A percentile compares a stretch with the other conserved stretches of the same genome.
phyloP scores from a whole-genome alignment of 2,113 vertebrate genomes.

The Chaetops frenatus region DNA sequence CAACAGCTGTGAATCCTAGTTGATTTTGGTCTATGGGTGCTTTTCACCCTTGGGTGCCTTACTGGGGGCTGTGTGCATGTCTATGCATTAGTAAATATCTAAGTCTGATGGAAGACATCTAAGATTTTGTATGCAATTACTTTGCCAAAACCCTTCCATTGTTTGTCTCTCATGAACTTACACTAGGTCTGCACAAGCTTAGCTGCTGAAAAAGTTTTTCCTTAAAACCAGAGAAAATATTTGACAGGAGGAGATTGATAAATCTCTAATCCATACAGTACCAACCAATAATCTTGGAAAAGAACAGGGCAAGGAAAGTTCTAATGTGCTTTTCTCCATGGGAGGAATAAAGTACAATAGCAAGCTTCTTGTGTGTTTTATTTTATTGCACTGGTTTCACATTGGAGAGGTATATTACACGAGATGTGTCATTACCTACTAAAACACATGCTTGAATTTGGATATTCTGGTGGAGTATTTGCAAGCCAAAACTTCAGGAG shows the following conservation, averaged over 20 bases:
- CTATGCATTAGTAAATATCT: not conserved
- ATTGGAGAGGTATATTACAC: not conserved
- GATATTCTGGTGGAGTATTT: not conserved
- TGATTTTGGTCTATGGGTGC: not conserved
- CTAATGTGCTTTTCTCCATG: not conserved
- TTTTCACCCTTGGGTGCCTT: not conserved
- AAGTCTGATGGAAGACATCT: not conserved
- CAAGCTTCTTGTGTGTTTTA: not conserved
- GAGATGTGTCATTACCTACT: not conserved
- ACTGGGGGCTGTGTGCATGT: fast-evolving
- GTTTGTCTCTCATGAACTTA: not conserved
- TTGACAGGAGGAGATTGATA: not conserved
- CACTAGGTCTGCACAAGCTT: not conserved
- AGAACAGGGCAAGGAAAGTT: not conserved
- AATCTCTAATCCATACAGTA: not conserved
- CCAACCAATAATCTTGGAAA: not conserved
- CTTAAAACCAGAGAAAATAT: not conserved
- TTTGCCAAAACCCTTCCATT: not conserved
- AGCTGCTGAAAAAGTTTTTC: not conserved
- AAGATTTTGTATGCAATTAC: not conserved
- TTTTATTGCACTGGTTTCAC: not conserved
- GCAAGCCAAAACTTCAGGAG: not conserved
- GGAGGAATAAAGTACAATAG: not conserved
- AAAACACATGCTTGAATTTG: not conserved
- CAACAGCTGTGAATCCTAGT: not conserved